These are phyloP conservation scores for Idris sp. DNA, from an alignment of 1,140 invertebrate genomes.

Conservation along the genomic window DNA sequence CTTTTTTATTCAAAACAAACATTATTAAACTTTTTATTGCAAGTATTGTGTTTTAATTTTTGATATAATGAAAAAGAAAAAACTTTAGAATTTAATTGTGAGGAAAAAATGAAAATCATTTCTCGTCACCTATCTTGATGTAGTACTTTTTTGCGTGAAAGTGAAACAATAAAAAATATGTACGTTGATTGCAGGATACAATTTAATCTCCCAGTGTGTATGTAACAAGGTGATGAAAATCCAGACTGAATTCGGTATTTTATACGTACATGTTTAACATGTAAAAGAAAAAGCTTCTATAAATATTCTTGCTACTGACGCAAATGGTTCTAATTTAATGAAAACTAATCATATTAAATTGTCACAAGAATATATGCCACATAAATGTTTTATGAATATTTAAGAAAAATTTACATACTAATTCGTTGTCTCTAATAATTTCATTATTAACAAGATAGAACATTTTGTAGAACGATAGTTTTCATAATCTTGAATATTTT, in stretches of 20 bases:
- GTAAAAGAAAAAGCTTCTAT: conserved; percentile 3
- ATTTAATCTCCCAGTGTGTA: conserved; percentile 29
- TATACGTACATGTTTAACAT: conserved; percentile 19
- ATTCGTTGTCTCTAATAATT: too few relatives aligned
- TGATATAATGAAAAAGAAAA: too few relatives aligned
- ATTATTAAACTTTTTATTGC: too few relatives aligned
- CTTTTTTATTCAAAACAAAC: too few relatives aligned
- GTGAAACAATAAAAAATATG: conserved; percentile 30
- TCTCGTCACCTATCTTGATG: neutral
- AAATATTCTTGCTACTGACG: neutral
- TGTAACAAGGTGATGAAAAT: conserved; percentile 24
- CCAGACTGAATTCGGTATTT: conserved; percentile 23
- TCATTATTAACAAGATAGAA: too few relatives aligned
- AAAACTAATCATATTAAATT: conserved; percentile 8
- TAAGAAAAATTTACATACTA: too few relatives aligned
- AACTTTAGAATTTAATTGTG: neutral
- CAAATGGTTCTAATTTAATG: conserved; percentile 4
- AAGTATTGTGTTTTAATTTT: too few relatives aligned
- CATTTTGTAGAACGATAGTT: too few relatives aligned
- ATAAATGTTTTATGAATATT: too few relatives aligned
- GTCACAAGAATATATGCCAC: conserved; percentile 7
- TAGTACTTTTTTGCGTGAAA: conserved; percentile 14
- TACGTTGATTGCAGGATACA: conserved; percentile 12
- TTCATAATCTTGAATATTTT: too few relatives aligned
- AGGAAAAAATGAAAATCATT: conserved; percentile 1